phyloP scores from a whole-genome alignment of 1,140 invertebrate species.

The Pogonomyrmex barbatus region DNA sequence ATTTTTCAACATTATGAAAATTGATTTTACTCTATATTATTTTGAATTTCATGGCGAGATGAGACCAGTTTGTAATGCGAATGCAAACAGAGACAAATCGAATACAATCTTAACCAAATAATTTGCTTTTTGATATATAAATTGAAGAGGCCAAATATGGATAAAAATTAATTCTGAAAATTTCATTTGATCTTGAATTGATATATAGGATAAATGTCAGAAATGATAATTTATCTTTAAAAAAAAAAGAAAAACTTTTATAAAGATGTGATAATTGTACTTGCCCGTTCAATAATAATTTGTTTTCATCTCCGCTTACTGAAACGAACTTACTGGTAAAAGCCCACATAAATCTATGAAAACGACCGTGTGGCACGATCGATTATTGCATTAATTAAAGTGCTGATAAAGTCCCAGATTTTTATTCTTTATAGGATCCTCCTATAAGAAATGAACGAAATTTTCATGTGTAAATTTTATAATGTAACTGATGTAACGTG shows the following conservation, averaged over 20 bases:
- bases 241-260: background rate
- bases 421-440: background rate
- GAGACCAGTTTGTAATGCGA: slow-evolving; percentile 4
- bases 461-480: background rate
- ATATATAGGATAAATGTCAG: background rate
- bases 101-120: background rate
- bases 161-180: slow-evolving; percentile 4
- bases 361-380: slow-evolving; percentile 7
- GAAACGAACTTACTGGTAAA: background rate
- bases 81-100: slow-evolving; percentile 7
- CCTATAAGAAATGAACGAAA: background rate
- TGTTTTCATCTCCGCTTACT: background rate
- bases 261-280: background rate
- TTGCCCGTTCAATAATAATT: slow-evolving; percentile 13
- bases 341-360: slow-evolving; percentile 4
- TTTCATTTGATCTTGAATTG: background rate
- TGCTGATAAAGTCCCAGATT: background rate
- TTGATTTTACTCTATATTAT: background rate
- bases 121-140: slow-evolving; percentile 5
- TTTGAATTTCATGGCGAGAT: background rate
- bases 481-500: background rate
- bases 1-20: background rate
- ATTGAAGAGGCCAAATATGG: slow-evolving; percentile 11
- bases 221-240: background rate
- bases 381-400: slow-evolving; percentile 15